A percentile compares a stretch with the other conserved stretches of the same genome.
phyloP scores from a whole-genome alignment of 2,113 vertebrate species.

The Pungitius pungitius region DNA sequence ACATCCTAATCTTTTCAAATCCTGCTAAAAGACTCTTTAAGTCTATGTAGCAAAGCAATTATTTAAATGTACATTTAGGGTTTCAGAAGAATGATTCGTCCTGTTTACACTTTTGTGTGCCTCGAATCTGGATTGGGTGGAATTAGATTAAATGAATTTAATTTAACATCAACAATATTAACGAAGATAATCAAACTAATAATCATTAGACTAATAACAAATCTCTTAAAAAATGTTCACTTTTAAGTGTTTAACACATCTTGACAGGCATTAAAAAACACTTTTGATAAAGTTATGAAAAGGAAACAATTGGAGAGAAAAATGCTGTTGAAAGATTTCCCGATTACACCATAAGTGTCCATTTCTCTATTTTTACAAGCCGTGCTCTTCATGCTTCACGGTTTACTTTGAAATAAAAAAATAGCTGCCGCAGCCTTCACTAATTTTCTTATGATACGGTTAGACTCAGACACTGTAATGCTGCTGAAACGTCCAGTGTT shows the following conservation, averaged over 20 bases:
- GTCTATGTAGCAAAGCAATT: neutral
- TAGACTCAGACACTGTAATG: neutral
- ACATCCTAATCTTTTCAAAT: conserved; percentile 1
- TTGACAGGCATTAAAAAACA: neutral
- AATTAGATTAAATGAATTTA: conserved; percentile 25
- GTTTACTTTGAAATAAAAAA: conserved; percentile 12
- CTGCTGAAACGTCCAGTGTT: neutral
- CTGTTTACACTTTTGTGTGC: neutral
- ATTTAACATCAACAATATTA: conserved; percentile 41
- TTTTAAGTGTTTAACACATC: neutral
- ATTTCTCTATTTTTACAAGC: neutral
- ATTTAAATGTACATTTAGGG: neutral
- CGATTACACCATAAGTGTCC: neutral
- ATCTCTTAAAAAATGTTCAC: neutral
- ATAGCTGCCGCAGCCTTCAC: conserved; percentile 31
- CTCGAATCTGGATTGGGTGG: conserved; percentile 63
- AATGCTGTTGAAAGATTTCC: neutral
- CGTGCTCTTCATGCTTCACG: conserved; percentile 6
- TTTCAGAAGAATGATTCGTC: neutral
- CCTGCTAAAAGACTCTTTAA: neutral
- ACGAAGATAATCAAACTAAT: conserved; percentile 18
- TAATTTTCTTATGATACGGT: conserved; percentile 11
- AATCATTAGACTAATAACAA: conserved; percentile 27
- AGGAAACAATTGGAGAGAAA: neutral
- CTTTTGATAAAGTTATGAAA: conserved; percentile 2